These are phyloP conservation scores for Microcebus murinus DNA, from an alignment of 2,113 vertebrate genomes.

Conservation along the genomic window DNA sequence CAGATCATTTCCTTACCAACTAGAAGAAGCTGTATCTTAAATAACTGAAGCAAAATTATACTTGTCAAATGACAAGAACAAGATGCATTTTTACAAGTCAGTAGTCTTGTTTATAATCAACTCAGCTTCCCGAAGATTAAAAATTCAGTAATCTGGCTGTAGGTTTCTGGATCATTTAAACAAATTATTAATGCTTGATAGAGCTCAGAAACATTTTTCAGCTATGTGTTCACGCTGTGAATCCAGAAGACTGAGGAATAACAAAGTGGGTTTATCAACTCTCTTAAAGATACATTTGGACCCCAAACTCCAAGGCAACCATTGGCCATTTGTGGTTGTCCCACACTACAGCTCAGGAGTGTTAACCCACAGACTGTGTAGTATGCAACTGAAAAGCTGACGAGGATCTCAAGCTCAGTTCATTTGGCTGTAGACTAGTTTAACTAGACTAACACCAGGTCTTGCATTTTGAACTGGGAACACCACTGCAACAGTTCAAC, in stretches of 20 bases:
- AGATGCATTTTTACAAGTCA: not conserved
- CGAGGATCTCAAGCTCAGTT: not conserved
- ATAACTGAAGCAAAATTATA: not conserved
- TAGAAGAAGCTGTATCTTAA: not conserved
- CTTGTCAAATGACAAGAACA: not conserved
- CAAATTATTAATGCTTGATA: not conserved
- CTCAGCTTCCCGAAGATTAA: not conserved
- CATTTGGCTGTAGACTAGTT: not conserved
- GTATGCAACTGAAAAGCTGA: not conserved
- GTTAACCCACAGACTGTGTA: not conserved
- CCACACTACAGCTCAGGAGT: not conserved
- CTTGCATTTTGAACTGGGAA: not conserved
- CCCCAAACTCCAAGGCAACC: not conserved
- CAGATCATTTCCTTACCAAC: not conserved
- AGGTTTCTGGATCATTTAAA: not conserved
- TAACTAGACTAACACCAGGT: not conserved
- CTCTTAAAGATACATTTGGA: not conserved
- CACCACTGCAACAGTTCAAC: not conserved
- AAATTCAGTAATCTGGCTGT: not conserved
- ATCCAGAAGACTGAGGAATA: not conserved
- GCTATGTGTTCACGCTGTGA: not conserved
- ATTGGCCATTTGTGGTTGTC: not conserved
- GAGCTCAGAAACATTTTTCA: not conserved
- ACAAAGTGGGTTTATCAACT: not conserved
- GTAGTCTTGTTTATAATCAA: not conserved